Evolutionary conservation across 1,140 invertebrate species (phyloP).

Genomic region (Cryptotermes secundus): DNA sequence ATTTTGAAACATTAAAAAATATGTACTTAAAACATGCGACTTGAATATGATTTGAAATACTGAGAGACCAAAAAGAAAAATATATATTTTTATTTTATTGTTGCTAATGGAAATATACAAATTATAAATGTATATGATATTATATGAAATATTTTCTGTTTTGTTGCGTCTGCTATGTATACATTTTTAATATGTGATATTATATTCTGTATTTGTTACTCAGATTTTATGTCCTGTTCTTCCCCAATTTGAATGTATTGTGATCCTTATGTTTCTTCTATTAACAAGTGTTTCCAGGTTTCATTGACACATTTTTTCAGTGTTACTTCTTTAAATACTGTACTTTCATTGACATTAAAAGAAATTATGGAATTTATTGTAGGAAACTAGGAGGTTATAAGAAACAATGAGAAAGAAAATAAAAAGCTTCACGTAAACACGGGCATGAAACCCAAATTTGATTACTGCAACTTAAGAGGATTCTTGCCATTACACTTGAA

Average conservation of each 20-base stretch:
- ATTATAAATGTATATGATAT: slow-evolving; percentile 14
- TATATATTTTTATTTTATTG: too few relatives aligned
- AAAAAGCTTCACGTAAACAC: too few relatives aligned
- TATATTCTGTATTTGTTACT: neutral
- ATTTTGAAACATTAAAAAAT: neutral
- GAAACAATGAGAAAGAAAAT: too few relatives aligned
- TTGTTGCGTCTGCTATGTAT: neutral
- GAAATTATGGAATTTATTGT: neutral
- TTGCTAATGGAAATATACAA: neutral
- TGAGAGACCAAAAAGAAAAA: too few relatives aligned
- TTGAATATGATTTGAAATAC: too few relatives aligned
- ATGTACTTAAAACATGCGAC: too few relatives aligned
- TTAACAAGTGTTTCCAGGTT: slow-evolving; percentile 23
- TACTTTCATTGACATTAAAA: slow-evolving; percentile 24
- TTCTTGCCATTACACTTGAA: too few relatives aligned
- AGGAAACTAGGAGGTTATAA: too few relatives aligned
- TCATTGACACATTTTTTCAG: slow-evolving; percentile 25
- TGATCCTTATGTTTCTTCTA: slow-evolving; percentile 18
- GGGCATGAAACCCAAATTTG: too few relatives aligned
- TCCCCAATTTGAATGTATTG: neutral
- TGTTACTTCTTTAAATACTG: slow-evolving; percentile 32
- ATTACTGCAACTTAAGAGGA: too few relatives aligned
- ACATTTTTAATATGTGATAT: neutral
- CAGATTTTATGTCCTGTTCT: neutral
- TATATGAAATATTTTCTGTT: neutral